Evolutionary conservation across 2,113 vertebrate species (phyloP).

Genomic region (Ploceus nigricollis): DNA sequence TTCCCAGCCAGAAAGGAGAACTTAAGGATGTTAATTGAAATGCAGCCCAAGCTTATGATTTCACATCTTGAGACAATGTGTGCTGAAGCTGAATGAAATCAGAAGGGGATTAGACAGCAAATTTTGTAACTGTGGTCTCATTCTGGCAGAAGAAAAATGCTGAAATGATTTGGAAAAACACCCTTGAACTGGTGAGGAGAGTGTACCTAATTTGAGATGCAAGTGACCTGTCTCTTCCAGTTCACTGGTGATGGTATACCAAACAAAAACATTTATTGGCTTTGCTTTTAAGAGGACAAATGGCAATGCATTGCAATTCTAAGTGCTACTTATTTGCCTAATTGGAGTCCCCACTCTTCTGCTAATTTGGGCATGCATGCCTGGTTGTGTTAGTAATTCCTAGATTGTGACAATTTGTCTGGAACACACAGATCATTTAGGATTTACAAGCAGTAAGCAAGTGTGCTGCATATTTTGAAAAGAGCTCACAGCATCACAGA

Average conservation of each 20-base stretch:
- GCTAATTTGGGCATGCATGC: neutral
- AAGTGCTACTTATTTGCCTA: neutral
- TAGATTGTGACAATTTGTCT: neutral
- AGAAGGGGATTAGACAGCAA: neutral
- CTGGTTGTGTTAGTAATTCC: neutral
- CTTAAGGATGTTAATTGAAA: neutral
- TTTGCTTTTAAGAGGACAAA: neutral
- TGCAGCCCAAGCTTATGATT: neutral
- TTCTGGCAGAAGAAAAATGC: neutral
- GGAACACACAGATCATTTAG: neutral
- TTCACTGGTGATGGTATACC: neutral
- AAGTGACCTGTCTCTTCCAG: neutral
- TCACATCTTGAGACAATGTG: neutral
- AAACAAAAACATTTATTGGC: neutral
- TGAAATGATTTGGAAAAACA: neutral
- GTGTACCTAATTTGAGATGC: rapidly evolving
- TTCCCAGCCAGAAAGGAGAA: neutral
- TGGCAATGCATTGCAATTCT: neutral
- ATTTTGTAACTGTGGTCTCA: neutral
- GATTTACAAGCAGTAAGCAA: neutral
- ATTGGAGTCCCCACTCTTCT: neutral
- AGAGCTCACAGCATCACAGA: neutral
- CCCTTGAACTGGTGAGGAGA: neutral
- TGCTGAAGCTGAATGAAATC: neutral
- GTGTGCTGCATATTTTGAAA: neutral